A percentile compares a stretch with the other conserved stretches of the same genome.
Conservation (phyloP, 2,113 vertebrate genomes). For the Oryctolagus cuniculus region mOryCun1.1 NC_091444.1:40474501-40475000, state of each 20-base stretch:
- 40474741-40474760: neutral
- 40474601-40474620: neutral
- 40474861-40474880: neutral
- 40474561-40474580: too few species aligned
- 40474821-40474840: neutral
- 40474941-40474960: too few species aligned
- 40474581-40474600: too few species aligned
- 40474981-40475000: too few species aligned
- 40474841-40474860: neutral
- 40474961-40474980: too few species aligned
- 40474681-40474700: neutral
- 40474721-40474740: neutral
- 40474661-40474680: neutral
- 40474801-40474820: neutral
- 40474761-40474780: neutral
- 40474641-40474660: neutral
- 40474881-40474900: neutral
- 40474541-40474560: too few species aligned
- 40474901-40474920: neutral
- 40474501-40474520: too few species aligned
- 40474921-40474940: neutral
- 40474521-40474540: too few species aligned
- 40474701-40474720: neutral
- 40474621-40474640: neutral
- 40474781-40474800: neutral